Conservation (phyloP, 2,113 vertebrate species). For the Pampusana beccarii region DNA sequence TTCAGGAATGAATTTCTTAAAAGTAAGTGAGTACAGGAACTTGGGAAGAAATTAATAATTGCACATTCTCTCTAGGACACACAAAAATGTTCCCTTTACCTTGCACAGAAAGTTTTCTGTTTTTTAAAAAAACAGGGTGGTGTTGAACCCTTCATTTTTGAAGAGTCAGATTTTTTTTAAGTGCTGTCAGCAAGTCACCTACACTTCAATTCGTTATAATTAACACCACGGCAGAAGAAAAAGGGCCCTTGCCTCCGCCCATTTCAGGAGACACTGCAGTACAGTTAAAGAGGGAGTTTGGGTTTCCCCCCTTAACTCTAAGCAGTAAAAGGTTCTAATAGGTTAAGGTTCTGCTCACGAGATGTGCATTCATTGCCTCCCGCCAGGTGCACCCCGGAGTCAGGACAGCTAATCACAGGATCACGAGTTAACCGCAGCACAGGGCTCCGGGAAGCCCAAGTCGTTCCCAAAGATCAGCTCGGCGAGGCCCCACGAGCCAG, state of each 20-base stretch:
- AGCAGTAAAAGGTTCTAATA: background rate
- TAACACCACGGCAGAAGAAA: background rate
- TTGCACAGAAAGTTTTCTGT: background rate
- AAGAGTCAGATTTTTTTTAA: background rate
- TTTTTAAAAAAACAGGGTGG: background rate
- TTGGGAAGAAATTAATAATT: background rate
- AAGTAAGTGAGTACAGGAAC: background rate
- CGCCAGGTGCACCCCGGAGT: background rate
- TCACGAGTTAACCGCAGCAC: background rate
- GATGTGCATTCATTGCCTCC: background rate
- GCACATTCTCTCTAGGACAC: background rate
- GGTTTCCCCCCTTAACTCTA: background rate
- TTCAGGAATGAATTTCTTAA: conserved; percentile 10
- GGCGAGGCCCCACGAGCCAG: background rate
- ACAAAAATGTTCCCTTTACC: background rate
- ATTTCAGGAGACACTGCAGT: background rate
- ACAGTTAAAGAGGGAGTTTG: background rate
- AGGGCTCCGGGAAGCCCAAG: background rate
- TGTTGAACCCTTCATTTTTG: background rate
- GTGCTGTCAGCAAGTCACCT: background rate
- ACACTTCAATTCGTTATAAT: background rate
- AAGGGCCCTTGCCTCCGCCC: background rate
- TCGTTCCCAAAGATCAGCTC: background rate
- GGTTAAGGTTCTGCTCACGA: background rate
- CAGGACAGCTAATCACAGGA: background rate